Conservation (phyloP, 1,140 invertebrate genomes). For the Drosophila grimshawi region DNA sequence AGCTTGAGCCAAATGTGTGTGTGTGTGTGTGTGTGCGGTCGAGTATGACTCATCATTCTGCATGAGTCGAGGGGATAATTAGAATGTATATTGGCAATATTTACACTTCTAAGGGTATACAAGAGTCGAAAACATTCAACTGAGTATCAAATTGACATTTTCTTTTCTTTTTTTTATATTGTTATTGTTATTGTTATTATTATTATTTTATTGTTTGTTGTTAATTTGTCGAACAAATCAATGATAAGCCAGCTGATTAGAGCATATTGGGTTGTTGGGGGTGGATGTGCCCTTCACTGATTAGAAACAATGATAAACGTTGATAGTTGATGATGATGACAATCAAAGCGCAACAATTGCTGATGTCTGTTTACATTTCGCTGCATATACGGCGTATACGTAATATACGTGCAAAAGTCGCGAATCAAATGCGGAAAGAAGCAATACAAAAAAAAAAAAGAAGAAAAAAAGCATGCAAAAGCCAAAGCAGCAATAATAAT, state of each 20-base stretch:
- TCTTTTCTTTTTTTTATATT: not conserved
- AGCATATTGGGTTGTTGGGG: too few relatives aligned
- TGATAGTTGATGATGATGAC: conserved; percentile 19
- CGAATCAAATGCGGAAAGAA: conserved; percentile 64
- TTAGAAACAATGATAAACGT: not conserved
- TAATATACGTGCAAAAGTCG: conserved; percentile 41
- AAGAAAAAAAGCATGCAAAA: conserved; percentile 48
- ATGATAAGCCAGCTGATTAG: too few relatives aligned
- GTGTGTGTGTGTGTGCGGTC: conserved; percentile 6
- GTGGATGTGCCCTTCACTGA: too few relatives aligned
- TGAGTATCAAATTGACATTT: not conserved
- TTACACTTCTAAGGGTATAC: not conserved
- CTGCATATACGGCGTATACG: conserved; percentile 43
- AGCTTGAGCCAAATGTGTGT: not conserved
- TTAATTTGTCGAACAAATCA: too few relatives aligned
- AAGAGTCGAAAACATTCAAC: not conserved
- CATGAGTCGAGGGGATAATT: not conserved
- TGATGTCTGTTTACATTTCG: conserved; percentile 1
- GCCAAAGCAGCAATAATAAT: conserved; percentile 10
- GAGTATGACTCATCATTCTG: conserved; percentile 1
- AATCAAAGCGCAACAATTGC: conserved; percentile 17
- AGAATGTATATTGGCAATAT: too few relatives aligned
- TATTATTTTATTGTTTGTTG: too few relatives aligned
- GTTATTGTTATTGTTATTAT: not conserved
- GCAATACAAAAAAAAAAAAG: conserved; percentile 43